Base-by-base conservation (phyloP, 2,113 vertebrate genomes). In the Varanus salvator region DNA sequence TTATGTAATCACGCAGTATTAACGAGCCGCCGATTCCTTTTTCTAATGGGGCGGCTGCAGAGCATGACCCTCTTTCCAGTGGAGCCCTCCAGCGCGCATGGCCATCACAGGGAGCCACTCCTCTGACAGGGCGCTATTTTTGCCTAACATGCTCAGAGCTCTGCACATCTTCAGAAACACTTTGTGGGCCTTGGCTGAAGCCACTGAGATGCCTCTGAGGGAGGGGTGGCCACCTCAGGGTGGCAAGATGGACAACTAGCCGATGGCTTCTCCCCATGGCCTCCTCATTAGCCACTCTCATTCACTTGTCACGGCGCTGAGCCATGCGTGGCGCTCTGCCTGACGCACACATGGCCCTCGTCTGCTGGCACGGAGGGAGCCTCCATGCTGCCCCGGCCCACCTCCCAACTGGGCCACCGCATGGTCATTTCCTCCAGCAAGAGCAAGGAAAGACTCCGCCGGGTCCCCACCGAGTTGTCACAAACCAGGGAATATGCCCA, bases 91-190 rank as follows among this genome's bases (percentile, higher is more conserved):
- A 66, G 15, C 44, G 15, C 38, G 3, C 38, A 44, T 44, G 38
- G 38, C 38, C 38, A 44, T 1, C 38, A 44, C 38, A 44, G 38
- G 38, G 38, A 44, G 71, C 25, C 31, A 71, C 71, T 3, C n/a
- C 1, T 7, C 76, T 4, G 6, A 90, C 23, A 29, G 68, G 8
- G 85, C 0, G 2, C 31, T 29, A 38, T 81, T 0, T 57, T 85
- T 52, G 86, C 2, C 50, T 25, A 91, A n/a, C 38, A 31, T 4
- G 89, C 80, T 88, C 15, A 11, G 34, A 84, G 52, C 4, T 54
- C 69, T 90, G 31, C 75, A 19, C 7, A 1, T 66, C 78, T 87
- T 82, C 80, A 90, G 69, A 86, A 90, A 34, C 4, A 91, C 78
- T 23, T 38, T 52, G 52, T 11, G 57, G 81, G 60, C 19, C 38